phyloP scores from a whole-genome alignment of 2,113 vertebrate species.

The Sturnus vulgaris region DNA sequence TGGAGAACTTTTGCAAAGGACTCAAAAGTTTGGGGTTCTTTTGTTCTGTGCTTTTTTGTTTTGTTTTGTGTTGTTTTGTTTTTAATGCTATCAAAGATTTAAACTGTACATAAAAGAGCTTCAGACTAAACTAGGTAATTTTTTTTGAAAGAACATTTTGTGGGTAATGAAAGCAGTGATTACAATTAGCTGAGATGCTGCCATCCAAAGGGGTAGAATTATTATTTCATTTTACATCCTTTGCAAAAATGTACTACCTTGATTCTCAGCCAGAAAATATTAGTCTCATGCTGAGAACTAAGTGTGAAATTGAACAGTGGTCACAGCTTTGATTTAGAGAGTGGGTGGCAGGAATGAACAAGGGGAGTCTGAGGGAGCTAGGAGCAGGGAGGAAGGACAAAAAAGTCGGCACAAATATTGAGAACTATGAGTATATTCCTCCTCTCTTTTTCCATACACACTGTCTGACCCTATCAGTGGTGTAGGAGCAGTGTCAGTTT shows the following conservation, averaged over 20 bases:
- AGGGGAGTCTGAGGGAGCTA: neutral
- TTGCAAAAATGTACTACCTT: neutral
- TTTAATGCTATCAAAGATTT: neutral
- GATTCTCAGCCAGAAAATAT: neutral
- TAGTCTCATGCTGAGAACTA: neutral
- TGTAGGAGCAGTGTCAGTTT: neutral
- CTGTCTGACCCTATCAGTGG: neutral
- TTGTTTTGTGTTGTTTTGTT: neutral
- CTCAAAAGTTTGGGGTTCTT: neutral
- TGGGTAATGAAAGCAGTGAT: slow-evolving; percentile 51
- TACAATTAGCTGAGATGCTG: slow-evolving; percentile 57
- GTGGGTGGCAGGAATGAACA: neutral
- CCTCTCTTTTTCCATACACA: neutral
- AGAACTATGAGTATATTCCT: neutral
- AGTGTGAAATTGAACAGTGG: neutral
- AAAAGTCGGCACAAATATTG: neutral
- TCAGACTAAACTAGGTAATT: neutral
- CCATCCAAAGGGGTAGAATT: neutral
- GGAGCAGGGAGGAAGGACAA: neutral
- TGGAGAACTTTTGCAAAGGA: neutral
- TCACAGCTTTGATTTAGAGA: neutral
- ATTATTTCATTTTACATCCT: neutral
- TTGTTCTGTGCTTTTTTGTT: neutral
- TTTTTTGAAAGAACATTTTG: slow-evolving; percentile 29
- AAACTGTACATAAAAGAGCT: neutral